A percentile compares a stretch with the other conserved stretches of the same genome.
Conservation (phyloP, 2,888 invertebrate genomes). For the Adelognathus sp. region DNA sequence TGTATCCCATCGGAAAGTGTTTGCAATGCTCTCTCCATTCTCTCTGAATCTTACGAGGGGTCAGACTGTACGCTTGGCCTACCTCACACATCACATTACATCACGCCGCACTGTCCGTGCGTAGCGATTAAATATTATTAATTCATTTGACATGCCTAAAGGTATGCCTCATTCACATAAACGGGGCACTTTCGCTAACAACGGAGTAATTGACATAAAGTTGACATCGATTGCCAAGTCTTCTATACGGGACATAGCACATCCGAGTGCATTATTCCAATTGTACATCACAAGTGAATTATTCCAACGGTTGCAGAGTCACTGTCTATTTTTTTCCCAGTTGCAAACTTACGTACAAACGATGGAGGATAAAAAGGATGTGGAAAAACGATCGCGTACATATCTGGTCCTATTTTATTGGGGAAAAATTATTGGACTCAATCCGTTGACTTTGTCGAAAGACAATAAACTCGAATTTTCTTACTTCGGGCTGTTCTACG, state of each 20-base stretch:
- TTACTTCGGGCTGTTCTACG: slow-evolving; percentile 12
- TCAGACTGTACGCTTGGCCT: too few species aligned
- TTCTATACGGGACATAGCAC: not conserved
- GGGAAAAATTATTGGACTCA: slow-evolving; percentile 37
- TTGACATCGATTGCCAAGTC: not conserved
- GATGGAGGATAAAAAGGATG: not conserved
- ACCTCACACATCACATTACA: too few species aligned
- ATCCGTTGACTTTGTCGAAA: slow-evolving; percentile 26
- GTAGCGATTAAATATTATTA: too few species aligned
- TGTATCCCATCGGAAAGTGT: too few species aligned
- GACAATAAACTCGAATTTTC: slow-evolving; percentile 22
- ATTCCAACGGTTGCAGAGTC: not conserved
- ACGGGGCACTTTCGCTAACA: not conserved
- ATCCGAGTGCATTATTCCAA: slow-evolving; percentile 22
- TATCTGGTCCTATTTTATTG: slow-evolving; percentile 31
- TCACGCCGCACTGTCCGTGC: too few species aligned
- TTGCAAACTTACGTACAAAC: not conserved
- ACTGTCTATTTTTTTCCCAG: not conserved
- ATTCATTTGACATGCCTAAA: too few species aligned
- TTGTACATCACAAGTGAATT: not conserved
- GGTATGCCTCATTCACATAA: too few species aligned
- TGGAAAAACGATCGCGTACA: slow-evolving; percentile 13
- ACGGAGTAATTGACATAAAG: not conserved
- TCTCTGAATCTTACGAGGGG: not conserved
- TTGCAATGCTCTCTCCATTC: too few species aligned